phyloP scores from a whole-genome alignment of 2,113 vertebrate genomes.

The Bombycilla garrulus region DNA sequence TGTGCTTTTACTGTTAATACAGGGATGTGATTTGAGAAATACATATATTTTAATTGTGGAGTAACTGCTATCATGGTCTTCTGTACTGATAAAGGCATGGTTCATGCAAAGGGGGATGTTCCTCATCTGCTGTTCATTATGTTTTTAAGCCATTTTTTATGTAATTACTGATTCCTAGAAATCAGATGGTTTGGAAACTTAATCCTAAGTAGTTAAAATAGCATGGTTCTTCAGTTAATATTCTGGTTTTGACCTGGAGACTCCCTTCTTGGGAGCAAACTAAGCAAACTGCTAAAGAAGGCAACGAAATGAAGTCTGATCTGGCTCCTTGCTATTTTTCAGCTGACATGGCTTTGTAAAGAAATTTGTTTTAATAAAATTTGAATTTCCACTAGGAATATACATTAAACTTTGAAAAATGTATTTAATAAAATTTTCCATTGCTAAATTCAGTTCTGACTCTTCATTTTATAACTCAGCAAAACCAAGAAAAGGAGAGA shows the following conservation, averaged over 20 bases:
- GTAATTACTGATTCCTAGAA: neutral
- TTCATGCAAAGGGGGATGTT: neutral
- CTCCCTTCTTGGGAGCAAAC: neutral
- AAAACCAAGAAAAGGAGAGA: neutral
- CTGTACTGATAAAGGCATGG: neutral
- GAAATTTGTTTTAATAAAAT: neutral
- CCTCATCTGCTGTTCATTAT: neutral
- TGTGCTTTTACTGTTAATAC: neutral
- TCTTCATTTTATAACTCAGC: neutral
- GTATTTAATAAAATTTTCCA: conserved; percentile 26
- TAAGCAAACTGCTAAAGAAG: neutral
- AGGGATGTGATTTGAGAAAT: neutral
- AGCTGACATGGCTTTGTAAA: neutral
- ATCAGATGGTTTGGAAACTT: neutral
- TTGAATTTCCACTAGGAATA: neutral
- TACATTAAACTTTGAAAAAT: neutral
- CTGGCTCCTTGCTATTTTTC: neutral
- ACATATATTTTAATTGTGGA: neutral
- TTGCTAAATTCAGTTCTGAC: neutral
- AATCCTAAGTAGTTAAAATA: neutral
- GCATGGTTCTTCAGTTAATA: neutral
- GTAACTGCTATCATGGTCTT: neutral
- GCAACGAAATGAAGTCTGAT: neutral
- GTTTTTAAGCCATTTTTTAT: neutral
- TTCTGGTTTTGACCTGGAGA: neutral